Evolutionary conservation across 2,113 vertebrate species (phyloP).

Genomic region (Sinocyclocheilus anophthalmus): DNA sequence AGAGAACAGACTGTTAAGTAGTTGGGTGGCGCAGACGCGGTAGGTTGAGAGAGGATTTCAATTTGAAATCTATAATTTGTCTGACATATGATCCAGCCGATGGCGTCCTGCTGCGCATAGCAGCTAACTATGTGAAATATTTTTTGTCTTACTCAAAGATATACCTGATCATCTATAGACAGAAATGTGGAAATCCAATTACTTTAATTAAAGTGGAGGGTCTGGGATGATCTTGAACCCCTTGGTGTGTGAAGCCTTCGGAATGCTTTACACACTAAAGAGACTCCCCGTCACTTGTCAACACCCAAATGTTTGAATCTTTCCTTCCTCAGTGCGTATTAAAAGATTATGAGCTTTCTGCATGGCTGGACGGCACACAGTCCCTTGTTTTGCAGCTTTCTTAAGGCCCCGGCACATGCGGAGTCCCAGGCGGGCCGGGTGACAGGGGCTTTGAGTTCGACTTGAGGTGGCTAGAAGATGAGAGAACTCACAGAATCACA

Average conservation of each 20-base stretch:
- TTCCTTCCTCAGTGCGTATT: no score
- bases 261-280: slow-evolving; percentile 61
- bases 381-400: slow-evolving; percentile 58
- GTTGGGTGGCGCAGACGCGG: neutral
- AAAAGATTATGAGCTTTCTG: slow-evolving; percentile 66
- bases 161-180: slow-evolving; percentile 64
- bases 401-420: slow-evolving; percentile 52
- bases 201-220: slow-evolving; percentile 71
- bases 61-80: slow-evolving; percentile 10
- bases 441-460: slow-evolving; percentile 46
- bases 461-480: neutral
- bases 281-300: slow-evolving; percentile 74
- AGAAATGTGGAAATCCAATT: slow-evolving; percentile 73
- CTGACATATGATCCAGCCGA: neutral
- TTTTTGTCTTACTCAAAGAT: slow-evolving; percentile 62
- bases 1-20: slow-evolving; percentile 25
- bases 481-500: neutral
- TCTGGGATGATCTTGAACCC: slow-evolving; percentile 47
- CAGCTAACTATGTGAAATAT: slow-evolving; percentile 61
- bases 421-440: neutral
- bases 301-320: slow-evolving; percentile 68
- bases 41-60: neutral
- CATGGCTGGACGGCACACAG: slow-evolving; percentile 67
- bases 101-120: neutral
- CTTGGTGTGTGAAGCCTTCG: slow-evolving; percentile 45